A percentile compares a stretch with the other conserved stretches of the same genome.
Conservation (phyloP, 2,888 invertebrate species). For the Tineola bisselliella region DNA sequence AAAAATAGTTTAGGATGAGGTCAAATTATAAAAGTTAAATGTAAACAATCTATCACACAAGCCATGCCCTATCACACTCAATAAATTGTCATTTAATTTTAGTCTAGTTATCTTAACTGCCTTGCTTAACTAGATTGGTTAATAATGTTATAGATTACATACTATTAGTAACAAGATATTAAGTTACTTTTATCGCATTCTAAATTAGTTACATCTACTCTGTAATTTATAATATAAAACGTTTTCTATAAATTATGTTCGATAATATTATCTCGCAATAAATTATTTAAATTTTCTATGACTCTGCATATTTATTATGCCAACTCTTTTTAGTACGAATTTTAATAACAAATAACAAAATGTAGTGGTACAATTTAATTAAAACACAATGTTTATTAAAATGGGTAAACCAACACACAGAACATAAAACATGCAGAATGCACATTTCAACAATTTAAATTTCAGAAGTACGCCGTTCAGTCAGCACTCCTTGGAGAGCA, state of each 20-base stretch:
- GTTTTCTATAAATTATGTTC: background rate
- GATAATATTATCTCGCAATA: too few species aligned
- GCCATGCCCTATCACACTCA: background rate
- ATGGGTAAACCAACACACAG: background rate
- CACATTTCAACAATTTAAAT: conserved; percentile 13
- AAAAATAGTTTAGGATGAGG: background rate
- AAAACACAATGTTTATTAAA: conserved; percentile 7
- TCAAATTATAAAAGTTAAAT: background rate
- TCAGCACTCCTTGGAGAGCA: conserved; percentile 13
- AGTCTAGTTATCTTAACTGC: background rate
- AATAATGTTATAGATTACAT: conserved; percentile 8
- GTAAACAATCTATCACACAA: background rate
- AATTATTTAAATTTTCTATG: too few species aligned
- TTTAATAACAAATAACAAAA: background rate
- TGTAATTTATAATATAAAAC: background rate
- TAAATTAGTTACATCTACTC: background rate
- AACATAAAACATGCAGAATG: conserved; percentile 7
- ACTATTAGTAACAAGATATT: background rate
- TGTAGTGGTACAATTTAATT: background rate
- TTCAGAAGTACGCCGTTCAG: conserved; percentile 8
- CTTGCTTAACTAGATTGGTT: conserved; percentile 1
- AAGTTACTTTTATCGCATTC: background rate
- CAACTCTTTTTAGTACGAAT: too few species aligned
- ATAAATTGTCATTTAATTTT: conserved; percentile 11
- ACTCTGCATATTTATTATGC: too few species aligned